A percentile compares a stretch with the other conserved stretches of the same genome.
Conservation (phyloP, 2,113 vertebrate genomes). For the Antigone vipio region DNA sequence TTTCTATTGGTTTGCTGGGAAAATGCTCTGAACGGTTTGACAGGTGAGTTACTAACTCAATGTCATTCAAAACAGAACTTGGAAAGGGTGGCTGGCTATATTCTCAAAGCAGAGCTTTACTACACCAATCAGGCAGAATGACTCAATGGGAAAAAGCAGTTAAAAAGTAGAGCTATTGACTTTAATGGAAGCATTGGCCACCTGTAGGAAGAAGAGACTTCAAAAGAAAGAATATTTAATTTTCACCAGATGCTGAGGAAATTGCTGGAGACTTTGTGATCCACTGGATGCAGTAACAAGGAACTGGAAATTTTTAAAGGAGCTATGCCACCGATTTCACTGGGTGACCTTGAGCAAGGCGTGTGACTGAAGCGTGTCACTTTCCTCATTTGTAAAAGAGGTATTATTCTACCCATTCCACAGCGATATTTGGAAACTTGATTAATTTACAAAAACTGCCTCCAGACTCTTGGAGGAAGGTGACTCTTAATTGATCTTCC, state of each 20-base stretch:
- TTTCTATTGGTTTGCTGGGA: not conserved
- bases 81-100: not conserved
- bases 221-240: not conserved
- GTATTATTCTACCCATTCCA: not conserved
- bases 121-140: not conserved
- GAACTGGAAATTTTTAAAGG: not conserved
- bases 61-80: not conserved
- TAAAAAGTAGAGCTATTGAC: not conserved
- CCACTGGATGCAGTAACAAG: not conserved
- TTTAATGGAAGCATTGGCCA: not conserved
- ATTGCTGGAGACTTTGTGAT: not conserved
- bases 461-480: conserved; percentile 22
- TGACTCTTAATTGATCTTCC: conserved; percentile 50
- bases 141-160: not conserved
- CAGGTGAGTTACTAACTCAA: not conserved
- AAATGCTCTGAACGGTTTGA: not conserved
- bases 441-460: conserved; percentile 48
- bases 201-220: not conserved
- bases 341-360: not conserved
- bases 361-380: not conserved
- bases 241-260: not conserved
- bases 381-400: not conserved
- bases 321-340: not conserved
- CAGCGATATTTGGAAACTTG: not conserved
- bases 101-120: not conserved